Percentiles rank a stretch among this genome's conserved stretches.
phyloP scores from a whole-genome alignment of 2,113 vertebrate genomes.

The Paramisgurnus dabryanus region DNA sequence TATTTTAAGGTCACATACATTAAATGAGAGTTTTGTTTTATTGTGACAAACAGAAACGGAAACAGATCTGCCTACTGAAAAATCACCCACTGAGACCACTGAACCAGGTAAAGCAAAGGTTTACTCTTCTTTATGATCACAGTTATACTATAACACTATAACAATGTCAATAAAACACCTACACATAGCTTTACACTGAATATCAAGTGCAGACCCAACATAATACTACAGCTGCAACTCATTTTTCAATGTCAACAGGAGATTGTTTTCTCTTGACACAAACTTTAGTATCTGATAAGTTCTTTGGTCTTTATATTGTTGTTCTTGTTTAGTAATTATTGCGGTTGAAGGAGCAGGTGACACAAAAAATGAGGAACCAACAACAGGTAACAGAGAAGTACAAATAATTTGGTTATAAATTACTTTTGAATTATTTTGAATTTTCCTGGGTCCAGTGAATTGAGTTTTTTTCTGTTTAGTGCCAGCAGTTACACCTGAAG shows the following conservation, averaged over 20 bases:
- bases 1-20: too few species aligned
- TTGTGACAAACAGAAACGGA: not conserved
- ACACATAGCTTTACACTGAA: not conserved
- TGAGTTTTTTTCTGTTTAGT: too few species aligned
- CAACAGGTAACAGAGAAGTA: not conserved
- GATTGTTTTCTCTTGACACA: too few species aligned
- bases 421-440: not conserved
- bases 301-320: too few species aligned
- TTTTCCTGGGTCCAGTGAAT: not conserved
- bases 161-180: not conserved
- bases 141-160: not conserved
- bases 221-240: too few species aligned
- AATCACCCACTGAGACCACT: not conserved
- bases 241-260: too few species aligned
- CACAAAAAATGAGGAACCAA: not conserved
- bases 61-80: not conserved
- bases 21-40: not conserved
- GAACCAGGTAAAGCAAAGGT: not conserved
- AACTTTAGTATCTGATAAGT: too few species aligned
- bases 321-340: not conserved
- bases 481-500: not conserved
- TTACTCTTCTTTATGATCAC: not conserved
- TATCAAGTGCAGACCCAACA: not conserved
- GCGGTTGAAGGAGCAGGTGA: not conserved
- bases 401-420: not conserved